These are phyloP conservation scores for Tragelaphus imberbis DNA, from an alignment of 2,113 vertebrate genomes.

Conservation along the genomic window DNA sequence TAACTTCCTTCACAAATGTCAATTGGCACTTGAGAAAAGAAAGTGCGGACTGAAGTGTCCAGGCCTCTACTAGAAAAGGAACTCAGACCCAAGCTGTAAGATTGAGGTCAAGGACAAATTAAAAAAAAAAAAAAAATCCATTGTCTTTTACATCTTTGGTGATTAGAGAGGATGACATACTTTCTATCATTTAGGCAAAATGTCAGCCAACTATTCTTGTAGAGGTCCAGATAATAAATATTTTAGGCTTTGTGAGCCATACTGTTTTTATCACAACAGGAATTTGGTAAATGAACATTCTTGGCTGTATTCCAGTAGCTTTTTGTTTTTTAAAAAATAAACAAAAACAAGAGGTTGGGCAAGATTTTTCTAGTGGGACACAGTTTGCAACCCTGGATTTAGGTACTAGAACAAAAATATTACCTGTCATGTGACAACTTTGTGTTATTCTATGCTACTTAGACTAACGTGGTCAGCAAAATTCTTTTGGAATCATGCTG, in stretches of 20 bases:
- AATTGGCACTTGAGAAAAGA: neutral
- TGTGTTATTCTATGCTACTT: neutral
- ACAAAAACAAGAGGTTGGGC: neutral
- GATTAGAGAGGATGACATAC: neutral
- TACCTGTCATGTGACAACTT: neutral
- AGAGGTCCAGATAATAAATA: neutral
- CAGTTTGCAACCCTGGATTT: neutral
- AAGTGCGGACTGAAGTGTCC: neutral
- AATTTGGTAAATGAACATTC: neutral
- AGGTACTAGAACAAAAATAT: neutral
- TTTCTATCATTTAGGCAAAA: neutral
- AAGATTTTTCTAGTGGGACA: neutral
- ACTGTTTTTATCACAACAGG: neutral
- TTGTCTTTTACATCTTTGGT: neutral
- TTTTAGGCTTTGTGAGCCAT: neutral
- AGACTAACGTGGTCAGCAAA: neutral
- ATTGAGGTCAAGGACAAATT: neutral
- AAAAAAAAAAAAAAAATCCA: neutral
- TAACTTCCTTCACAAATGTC: neutral
- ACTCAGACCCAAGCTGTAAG: neutral
- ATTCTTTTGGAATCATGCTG: neutral
- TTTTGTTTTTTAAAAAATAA: neutral
- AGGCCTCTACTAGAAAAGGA: neutral
- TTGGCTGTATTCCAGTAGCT: neutral
- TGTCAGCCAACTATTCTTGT: neutral